These are phyloP conservation scores for Anniella stebbinsi DNA, from an alignment of 2,797 vertebrate genomes.

Conservation along the genomic window DNA sequence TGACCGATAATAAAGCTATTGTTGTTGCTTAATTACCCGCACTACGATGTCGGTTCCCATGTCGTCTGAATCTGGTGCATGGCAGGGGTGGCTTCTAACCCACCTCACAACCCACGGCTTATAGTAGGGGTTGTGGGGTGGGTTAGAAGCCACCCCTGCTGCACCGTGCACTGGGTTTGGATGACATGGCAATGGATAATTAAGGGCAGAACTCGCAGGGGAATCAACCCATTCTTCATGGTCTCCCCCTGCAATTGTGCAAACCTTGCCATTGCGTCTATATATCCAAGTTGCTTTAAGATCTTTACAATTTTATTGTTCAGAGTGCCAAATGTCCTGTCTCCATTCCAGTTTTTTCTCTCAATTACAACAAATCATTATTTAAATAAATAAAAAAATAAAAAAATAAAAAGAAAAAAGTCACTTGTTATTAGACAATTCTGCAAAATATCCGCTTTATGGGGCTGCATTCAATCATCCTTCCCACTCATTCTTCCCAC, in stretches of 20 bases:
- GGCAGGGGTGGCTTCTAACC: no score
- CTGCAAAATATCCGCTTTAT: neutral
- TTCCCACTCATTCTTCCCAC: conserved; percentile 14
- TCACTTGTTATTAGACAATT: neutral
- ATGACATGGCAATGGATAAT: no score
- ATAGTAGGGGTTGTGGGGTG: no score
- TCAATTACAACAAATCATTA: conserved; percentile 12
- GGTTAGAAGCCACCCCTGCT: no score
- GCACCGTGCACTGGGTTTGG: no score
- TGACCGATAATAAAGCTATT: no score
- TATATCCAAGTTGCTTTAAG: neutral
- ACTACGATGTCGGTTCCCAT: no score
- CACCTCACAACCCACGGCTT: no score
- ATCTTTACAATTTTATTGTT: conserved; percentile 26
- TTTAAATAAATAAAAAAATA: neutral
- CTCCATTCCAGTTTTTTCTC: conserved; percentile 10
- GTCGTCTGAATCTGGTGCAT: no score
- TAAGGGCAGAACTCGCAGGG: no score
- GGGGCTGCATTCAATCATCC: conserved; percentile 14
- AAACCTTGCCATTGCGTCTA: neutral
- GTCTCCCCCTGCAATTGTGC: no score
- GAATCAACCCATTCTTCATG: neutral
- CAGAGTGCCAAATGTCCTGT: neutral
- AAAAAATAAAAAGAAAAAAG: neutral
- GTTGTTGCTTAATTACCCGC: no score